Conservation (phyloP, 2,113 vertebrate genomes). For the Mustela lutreola region DNA sequence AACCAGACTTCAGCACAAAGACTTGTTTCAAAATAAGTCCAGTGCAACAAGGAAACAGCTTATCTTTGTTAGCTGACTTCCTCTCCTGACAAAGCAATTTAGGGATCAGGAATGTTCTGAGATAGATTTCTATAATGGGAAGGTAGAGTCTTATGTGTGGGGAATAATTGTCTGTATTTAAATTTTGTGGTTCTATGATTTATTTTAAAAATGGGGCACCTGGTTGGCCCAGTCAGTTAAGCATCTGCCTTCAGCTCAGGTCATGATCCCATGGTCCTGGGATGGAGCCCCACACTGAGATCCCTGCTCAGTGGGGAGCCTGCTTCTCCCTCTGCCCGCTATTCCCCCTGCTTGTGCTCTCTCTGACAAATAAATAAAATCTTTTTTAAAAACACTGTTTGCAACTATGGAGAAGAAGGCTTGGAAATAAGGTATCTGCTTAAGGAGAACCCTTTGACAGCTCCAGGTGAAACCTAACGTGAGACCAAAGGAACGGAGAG, state of each 20-base stretch:
- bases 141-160: not conserved
- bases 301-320: too few species aligned
- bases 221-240: too few species aligned
- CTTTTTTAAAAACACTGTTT: not conserved
- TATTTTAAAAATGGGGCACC: not conserved
- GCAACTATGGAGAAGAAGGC: not conserved
- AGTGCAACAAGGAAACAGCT: not conserved
- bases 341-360: too few species aligned
- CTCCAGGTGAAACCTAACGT: not conserved
- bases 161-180: not conserved
- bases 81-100: not conserved
- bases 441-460: not conserved
- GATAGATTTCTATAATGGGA: not conserved
- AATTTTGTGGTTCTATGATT: not conserved
- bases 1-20: slow-evolving; percentile 12
- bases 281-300: too few species aligned
- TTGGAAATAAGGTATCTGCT: not conserved
- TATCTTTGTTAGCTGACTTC: not conserved
- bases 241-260: too few species aligned
- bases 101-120: not conserved
- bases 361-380: too few species aligned
- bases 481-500: not conserved
- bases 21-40: not conserved
- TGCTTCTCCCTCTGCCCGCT: too few species aligned
- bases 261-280: too few species aligned